Base-by-base conservation (phyloP, 2,113 vertebrate species). In the Egretta garzetta region DNA sequence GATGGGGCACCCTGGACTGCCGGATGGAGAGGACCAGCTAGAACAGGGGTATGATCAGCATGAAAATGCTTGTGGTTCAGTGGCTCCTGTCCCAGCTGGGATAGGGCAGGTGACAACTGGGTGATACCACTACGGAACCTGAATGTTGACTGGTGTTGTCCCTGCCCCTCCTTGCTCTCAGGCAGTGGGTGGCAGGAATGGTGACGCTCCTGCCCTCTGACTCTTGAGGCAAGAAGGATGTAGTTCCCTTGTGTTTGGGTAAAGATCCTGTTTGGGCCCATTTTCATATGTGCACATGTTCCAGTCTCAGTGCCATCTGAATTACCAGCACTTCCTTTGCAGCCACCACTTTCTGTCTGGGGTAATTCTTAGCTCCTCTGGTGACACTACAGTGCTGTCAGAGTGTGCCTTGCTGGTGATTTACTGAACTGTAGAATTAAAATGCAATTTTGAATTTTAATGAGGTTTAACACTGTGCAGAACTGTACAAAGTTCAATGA, bases 71-170 rank as follows among this genome's bases (percentile, higher is more conserved):
- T 35, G 47, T 58, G 45, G 56, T 35, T n/a, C 52, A 14, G 5
- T 5, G 37, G n/a, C 50, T 76, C 33, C 63, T 73, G 76, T 66
- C 41, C 37, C 64, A n/a, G 85, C 20, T 85, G 70, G 39, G 86
- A 35, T 0, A 50, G 53, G 58, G 27, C 47, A 84, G 32, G 26
- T 79, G 73, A 58, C n/a, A 74, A 33, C 23, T 22, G 66, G 11
- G 35, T 64, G 64, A 94, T 84, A 60, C 28, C 64, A 62, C 68
- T 27, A 24, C 45, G 70, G 35, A 89, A 76, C 63, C 50, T 53
- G 73, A 62, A 45, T 63, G 73, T 8, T 70, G 43, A 13, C 22
- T 1, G 1, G 13, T 21, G 23, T 22, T 1, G 0, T 8, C 22
- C 73, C 60, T 50, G 52, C 41, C 59, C n/a, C 73, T 68, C 80